Base-by-base conservation (phyloP, 2,888 invertebrate genomes). In the Stenoptilia bipunctidactyla region DNA sequence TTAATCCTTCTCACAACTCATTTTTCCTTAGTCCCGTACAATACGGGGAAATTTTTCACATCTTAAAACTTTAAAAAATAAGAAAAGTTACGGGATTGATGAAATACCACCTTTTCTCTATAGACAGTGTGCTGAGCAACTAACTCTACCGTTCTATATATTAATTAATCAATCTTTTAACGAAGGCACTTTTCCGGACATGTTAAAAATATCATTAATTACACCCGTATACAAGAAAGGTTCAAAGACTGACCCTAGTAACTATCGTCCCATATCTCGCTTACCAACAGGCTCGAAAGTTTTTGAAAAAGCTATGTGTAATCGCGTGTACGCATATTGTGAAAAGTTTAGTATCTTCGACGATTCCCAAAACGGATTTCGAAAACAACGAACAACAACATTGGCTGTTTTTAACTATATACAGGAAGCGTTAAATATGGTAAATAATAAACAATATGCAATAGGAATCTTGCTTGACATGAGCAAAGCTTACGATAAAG, bases 401-500 rank as follows among this genome's bases (percentile, higher is more conserved):
- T 20, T 40, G 25, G 40, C 40, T 13, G 27, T 34, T 10, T 40
- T 33, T 15, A 33, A 33, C 34, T 37, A 34, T 10, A 10, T 38
- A 13, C 15, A 38, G 27, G 14, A 38, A 30, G 14, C 14, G 15
- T 13, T 30, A 10, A 37, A 37, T 20, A 20, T 20, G 9, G 13
- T 37, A 13, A 25, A 25, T 12, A 13, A 37, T 25, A 37, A 37
- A 37, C 27, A 6, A 14, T 30, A 38, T 27, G 41, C 43, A 1
- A 38, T 44, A 8, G 44, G 43, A 8, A 1, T 45, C 1, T n/a
- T 47, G 12, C 30, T 47, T 8, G 45, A 47, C 27, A 42, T 47
- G 45, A 38, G 36, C 15, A 47, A 45, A 35, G 42, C 44, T n/a
- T 45, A 47, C 15, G 45, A 47, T 12, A 40, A 15, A n/a, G 45